Conservation (phyloP, 1,140 invertebrate genomes). For the Drosophila repleta region DNA sequence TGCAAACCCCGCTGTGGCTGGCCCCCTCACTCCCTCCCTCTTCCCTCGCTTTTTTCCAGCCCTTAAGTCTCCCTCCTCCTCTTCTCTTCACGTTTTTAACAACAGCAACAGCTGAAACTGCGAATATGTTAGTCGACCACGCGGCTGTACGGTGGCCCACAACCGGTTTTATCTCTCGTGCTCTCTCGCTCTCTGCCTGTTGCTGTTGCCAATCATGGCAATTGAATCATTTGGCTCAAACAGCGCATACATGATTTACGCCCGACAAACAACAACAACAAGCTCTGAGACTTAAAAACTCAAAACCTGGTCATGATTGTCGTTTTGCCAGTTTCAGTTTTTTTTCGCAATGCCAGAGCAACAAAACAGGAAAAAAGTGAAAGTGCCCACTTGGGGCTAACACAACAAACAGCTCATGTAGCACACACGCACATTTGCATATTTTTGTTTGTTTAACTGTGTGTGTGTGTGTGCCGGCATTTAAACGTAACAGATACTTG, state of each 20-base stretch:
- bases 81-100: background rate
- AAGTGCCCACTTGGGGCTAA: conserved; percentile 62
- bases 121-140: conserved; percentile 16
- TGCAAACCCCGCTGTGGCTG: background rate
- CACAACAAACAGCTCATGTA: conserved; percentile 18
- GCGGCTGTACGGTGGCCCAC: conserved; percentile 1
- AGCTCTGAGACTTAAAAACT: conserved; percentile 24
- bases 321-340: conserved; percentile 75
- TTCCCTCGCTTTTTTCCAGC: background rate
- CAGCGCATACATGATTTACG: conserved; percentile 35
- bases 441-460: conserved; percentile 28
- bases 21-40: background rate
- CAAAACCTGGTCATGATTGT: conserved; percentile 59
- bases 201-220: conserved; percentile 23
- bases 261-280: conserved; percentile 9
- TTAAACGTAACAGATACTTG: conserved; percentile 79
- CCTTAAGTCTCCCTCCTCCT: background rate
- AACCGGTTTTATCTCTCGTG: conserved; percentile 13
- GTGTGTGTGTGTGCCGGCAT: conserved; percentile 57
- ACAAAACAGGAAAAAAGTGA: conserved; percentile 58
- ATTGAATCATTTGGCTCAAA: conserved; percentile 38
- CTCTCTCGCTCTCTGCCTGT: background rate
- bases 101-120: conserved; percentile 6
- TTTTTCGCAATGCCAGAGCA: conserved; percentile 15
- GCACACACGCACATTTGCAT: conserved; percentile 11